These are phyloP conservation scores for Drosophila paulistorum DNA, from an alignment of 1,140 invertebrate species.

Conservation along the genomic window DNA sequence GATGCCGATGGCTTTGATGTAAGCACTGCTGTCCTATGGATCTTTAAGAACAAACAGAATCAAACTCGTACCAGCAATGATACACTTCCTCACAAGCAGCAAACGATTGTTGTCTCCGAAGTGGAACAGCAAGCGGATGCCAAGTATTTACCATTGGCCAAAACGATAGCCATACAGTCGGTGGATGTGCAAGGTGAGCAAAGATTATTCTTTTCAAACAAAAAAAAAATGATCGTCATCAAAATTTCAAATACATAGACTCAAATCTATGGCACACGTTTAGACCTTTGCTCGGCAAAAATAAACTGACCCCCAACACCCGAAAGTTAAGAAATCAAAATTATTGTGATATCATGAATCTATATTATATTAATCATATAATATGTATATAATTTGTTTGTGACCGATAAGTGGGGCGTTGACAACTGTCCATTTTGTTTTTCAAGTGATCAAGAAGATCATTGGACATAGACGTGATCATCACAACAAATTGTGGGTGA, in stretches of 20 bases:
- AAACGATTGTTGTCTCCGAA: constrained; percentile 91
- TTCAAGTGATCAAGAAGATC: constrained; percentile 49
- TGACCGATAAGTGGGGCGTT: constrained; percentile 57
- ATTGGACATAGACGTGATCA: constrained; percentile 53
- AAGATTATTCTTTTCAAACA: neutral
- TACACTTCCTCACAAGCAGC: constrained; percentile 73
- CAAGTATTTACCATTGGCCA: constrained; percentile 88
- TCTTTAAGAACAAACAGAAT: constrained; percentile 88
- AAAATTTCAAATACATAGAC: neutral
- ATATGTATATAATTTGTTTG: constrained; percentile 27
- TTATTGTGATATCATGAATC: constrained; percentile 43
- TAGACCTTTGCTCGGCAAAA: constrained; percentile 40
- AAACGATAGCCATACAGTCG: constrained; percentile 89
- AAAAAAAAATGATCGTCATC: constrained; percentile 2
- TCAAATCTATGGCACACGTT: constrained; percentile 22
- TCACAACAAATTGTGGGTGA: constrained; percentile 57
- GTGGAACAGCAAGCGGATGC: constrained; percentile 89
- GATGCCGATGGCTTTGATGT: constrained; percentile 89
- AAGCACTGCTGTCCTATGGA: constrained; percentile 90
- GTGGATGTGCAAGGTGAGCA: constrained; percentile 86
- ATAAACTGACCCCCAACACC: constrained; percentile 45
- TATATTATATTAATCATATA: constrained; percentile 41
- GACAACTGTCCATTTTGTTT: constrained; percentile 51
- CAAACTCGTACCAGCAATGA: constrained; percentile 78
- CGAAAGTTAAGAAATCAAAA: constrained; percentile 45